These are phyloP conservation scores for Otis tarda DNA, from an alignment of 2,113 vertebrate species.

Conservation along the genomic window DNA sequence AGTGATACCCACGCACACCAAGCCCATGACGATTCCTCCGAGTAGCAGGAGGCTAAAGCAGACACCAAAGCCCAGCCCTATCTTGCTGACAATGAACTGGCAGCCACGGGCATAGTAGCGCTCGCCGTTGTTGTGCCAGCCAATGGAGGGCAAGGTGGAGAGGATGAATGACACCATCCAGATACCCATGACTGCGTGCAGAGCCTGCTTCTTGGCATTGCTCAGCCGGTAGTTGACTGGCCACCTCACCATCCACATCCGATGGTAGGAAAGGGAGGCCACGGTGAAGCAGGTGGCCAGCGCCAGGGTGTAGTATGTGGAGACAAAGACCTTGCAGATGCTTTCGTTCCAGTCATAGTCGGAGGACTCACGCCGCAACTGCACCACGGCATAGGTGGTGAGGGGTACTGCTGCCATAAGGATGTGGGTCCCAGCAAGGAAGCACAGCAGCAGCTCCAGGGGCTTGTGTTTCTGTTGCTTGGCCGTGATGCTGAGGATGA, in stretches of 20 bases:
- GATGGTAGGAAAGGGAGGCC: constrained; percentile 83
- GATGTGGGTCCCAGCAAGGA: constrained; percentile 82
- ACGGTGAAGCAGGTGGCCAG: constrained; percentile 84
- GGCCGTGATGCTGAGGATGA: constrained; percentile 83
- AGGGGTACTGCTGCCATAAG: constrained; percentile 84
- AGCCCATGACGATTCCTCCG: constrained; percentile 81
- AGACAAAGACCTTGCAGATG: constrained; percentile 85
- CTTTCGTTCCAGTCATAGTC: constrained; percentile 84
- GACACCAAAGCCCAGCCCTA: constrained; percentile 81
- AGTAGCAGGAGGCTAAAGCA: constrained; percentile 83
- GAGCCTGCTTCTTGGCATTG: constrained; percentile 83
- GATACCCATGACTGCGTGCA: constrained; percentile 81
- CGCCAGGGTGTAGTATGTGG: constrained; percentile 81
- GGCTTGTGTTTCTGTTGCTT: constrained; percentile 85
- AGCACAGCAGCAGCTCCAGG: constrained; percentile 79
- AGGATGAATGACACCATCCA: constrained; percentile 86
- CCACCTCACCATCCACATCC: constrained; percentile 87
- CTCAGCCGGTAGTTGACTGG: constrained; percentile 83
- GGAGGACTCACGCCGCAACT: constrained; percentile 78
- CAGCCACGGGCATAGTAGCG: constrained; percentile 81
- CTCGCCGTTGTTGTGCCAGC: constrained; percentile 84
- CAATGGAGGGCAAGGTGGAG: constrained; percentile 82
- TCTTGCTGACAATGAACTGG: constrained; percentile 85
- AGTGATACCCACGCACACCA: constrained; percentile 82
- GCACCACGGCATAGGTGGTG: constrained; percentile 80